These are phyloP conservation scores for Calameuta idolon DNA, from an alignment of 2,888 invertebrate genomes.

Conservation along the genomic window DNA sequence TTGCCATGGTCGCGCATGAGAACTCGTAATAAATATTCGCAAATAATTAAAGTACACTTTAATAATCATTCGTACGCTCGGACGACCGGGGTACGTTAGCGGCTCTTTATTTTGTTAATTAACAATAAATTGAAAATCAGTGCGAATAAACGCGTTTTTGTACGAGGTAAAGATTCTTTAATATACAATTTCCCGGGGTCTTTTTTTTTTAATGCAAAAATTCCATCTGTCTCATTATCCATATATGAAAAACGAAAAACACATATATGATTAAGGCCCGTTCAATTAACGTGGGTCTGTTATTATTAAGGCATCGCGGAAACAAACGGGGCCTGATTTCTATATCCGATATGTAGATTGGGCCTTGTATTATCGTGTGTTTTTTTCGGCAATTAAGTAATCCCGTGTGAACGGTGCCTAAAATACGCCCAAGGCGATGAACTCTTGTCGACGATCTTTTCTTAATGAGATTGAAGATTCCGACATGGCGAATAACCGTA, in stretches of 20 bases:
- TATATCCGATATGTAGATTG: not conserved
- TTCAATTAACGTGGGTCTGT: not conserved
- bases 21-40: slow-evolving; percentile 54
- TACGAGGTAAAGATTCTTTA: not conserved
- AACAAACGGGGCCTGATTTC: not conserved
- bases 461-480: slow-evolving; percentile 1
- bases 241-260: not conserved
- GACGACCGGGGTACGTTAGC: not conserved
- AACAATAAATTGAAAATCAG: not conserved
- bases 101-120: not conserved
- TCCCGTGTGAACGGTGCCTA: not conserved
- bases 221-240: not conserved
- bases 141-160: not conserved
- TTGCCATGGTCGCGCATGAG: slow-evolving; percentile 49
- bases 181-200: not conserved
- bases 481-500: not conserved
- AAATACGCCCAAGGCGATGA: slow-evolving; percentile 1
- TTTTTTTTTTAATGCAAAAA: not conserved
- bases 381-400: slow-evolving; percentile 6
- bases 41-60: slow-evolving; percentile 42
- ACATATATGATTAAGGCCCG: not conserved
- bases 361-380: not conserved
- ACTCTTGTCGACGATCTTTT: not conserved
- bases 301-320: not conserved
- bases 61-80: not conserved